Evolutionary conservation across 2,888 invertebrate genomes (phyloP), one percentile per base, ranked within the genome.

Genomic region (Campoplex capitator): DNA sequence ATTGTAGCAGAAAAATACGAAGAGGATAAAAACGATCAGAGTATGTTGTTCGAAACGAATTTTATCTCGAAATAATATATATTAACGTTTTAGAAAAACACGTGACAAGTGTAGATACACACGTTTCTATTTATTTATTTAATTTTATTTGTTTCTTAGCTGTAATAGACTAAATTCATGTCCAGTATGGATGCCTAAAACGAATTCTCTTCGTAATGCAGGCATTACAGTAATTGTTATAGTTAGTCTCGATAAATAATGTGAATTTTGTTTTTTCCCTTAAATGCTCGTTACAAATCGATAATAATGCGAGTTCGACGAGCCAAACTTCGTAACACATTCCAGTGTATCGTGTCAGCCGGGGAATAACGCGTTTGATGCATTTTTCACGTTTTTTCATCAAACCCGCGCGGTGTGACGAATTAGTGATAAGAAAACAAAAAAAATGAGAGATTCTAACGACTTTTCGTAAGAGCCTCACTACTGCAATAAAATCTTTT

Each of bases 291-390:
- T 56, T n/a, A 42, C 38, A 45, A 35, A 79, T 18, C n/a, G 7
- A 68, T 68, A 28, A 42, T 32, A 18, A 32, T 56, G 56, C 35
- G 45, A 65, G 78, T 56, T 67, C 70, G 11, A 42, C 42, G 65
- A 45, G 45, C 28, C 54, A 32, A 70, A 70, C 79, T 79, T 79
- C 79, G 79, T 18, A 45, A 79, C 28, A 70, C 79, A 79, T 79
- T 79, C 79, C 70, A 70, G 51, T 54, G 23, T 38, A 23, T 42
- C 7, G n/a, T 18, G 35, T 38, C 45, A 68, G 42, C 18, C 28
- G 65, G 32, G 48, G 11, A n/a, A 38, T 38, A 74, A 54, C 54
- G 54, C 54, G 54, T 54, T 54, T 13, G 23, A 23, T 38, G 35
- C 54, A 73, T 76, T 76, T 76, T 45, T 65, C 38, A 65, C 65